Evolutionary conservation across 2,888 invertebrate species (phyloP), one percentile per base, ranked within the genome.

Genomic region (Brenthis daphne): DNA sequence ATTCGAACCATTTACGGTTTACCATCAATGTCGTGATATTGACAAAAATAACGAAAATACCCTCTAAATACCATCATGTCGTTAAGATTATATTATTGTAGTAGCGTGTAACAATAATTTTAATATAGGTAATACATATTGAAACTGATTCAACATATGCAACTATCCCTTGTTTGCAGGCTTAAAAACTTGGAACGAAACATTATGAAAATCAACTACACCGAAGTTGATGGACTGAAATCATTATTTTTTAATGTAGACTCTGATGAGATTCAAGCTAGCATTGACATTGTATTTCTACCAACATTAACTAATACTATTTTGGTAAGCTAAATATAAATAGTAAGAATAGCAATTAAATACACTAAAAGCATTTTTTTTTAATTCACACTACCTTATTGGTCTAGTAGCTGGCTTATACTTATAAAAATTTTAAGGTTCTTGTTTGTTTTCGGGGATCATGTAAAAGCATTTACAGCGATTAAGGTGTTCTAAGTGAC

Each of bases 181-280:
- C 29, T 60, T 50, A 48, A 50, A 50, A 5, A 60, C 6, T 29
- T 50, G 6, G 60, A 60, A 16, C 29, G 50, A 50, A 50, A 50
- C 4, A 33, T 50, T 11, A 16, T 16, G n/a, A 2, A 37, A 70
- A 78, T 55, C 56, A 78, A 70, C 65, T 80, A 64, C 76, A 29
- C 48, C 8, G 50, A 82, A 70, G 48, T 72, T 54, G 69, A 66
- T 29, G 86, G 82, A 6, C 74, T 86, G 13, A 72, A 69, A 47
- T 75, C 75, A 3, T 83, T 83, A 68, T 80, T 80, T 47, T 76
- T 77, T 0, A 74, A 75, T 14, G 75, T 84, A 3, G 81, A 82
- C 14, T 65, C 77, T 0, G 83, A 87, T 67, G 85, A 83, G 61
- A 69, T 86, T 2, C 43, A 70, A 1, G 82, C 82, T 5, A 80